Conservation (phyloP, 1,140 invertebrate species). For the Euwallacea fornicatus region DNA sequence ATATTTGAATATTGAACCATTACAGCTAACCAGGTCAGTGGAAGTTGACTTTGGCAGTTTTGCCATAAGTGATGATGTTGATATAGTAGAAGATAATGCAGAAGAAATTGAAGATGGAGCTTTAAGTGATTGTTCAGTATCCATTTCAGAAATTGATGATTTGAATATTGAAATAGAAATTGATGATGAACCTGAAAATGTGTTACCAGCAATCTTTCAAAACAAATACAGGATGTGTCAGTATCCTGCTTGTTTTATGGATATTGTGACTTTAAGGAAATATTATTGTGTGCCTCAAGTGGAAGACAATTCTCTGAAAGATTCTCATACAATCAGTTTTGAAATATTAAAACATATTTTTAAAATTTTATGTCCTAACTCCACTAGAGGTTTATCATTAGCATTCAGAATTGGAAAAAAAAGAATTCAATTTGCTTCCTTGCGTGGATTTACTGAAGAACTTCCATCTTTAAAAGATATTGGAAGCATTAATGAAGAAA, state of each 20-base stretch:
- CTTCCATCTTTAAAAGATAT: conserved; percentile 54
- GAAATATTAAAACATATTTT: conserved; percentile 69
- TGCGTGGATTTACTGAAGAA: conserved; percentile 48
- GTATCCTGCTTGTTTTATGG: conserved; percentile 66
- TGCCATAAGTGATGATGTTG: conserved; percentile 28
- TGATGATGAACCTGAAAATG: conserved; percentile 28
- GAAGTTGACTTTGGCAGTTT: conserved; percentile 9
- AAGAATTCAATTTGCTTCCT: conserved; percentile 42
- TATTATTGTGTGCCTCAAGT: conserved; percentile 73
- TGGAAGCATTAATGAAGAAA: conserved; percentile 39
- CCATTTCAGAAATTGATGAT: background rate
- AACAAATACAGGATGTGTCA: conserved; percentile 60
- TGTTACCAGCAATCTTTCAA: conserved; percentile 58
- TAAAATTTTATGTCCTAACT: conserved; percentile 56
- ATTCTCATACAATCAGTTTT: conserved; percentile 63
- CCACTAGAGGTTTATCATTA: conserved; percentile 50
- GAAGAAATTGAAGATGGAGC: background rate
- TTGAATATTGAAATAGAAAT: conserved; percentile 25
- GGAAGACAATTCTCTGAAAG: conserved; percentile 64
- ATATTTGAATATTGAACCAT: conserved; percentile 56
- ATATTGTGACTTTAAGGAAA: conserved; percentile 64
- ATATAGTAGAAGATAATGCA: conserved; percentile 4
- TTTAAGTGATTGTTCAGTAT: background rate
- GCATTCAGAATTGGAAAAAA: conserved; percentile 50
- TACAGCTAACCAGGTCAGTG: background rate